Evolutionary conservation across 2,888 invertebrate species (phyloP).

Genomic region (Epistrophella euchroma): DNA sequence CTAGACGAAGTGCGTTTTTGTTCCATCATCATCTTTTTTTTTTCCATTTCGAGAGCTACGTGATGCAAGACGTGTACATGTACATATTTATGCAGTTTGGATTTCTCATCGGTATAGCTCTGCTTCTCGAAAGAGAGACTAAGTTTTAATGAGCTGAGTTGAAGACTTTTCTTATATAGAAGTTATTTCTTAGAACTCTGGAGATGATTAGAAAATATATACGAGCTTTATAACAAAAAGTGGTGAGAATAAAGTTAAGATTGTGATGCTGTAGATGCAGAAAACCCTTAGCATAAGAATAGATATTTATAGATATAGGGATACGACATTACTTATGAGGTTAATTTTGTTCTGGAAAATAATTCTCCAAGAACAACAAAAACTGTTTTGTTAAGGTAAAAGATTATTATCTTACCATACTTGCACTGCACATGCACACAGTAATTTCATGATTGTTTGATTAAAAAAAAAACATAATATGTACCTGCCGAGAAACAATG

Average conservation of each 20-base stretch:
- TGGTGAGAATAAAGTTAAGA: conserved; percentile 6
- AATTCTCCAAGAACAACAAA: too few relatives aligned
- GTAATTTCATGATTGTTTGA: too few relatives aligned
- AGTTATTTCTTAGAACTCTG: conserved; percentile 22
- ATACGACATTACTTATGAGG: neutral
- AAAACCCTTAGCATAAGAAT: neutral
- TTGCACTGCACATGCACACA: too few relatives aligned
- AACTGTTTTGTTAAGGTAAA: too few relatives aligned
- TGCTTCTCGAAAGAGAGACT: conserved; percentile 3
- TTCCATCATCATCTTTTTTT: neutral
- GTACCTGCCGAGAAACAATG: too few relatives aligned
- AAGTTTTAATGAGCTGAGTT: conserved; percentile 63
- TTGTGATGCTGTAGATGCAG: neutral
- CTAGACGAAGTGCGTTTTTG: neutral
- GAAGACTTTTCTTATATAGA: conserved; percentile 33
- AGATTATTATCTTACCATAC: too few relatives aligned
- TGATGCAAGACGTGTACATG: neutral
- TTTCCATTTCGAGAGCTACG: neutral
- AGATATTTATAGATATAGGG: neutral
- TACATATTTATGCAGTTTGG: conserved; percentile 1
- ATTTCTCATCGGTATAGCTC: conserved; percentile 19
- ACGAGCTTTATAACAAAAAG: conserved; percentile 2
- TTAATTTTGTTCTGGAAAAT: too few relatives aligned
- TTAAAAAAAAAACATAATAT: neutral
- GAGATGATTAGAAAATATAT: conserved; percentile 47